These are phyloP conservation scores for Poeciliopsis paucimaculata DNA, from an alignment of 2,797 vertebrate species.

Conservation along the genomic window DNA sequence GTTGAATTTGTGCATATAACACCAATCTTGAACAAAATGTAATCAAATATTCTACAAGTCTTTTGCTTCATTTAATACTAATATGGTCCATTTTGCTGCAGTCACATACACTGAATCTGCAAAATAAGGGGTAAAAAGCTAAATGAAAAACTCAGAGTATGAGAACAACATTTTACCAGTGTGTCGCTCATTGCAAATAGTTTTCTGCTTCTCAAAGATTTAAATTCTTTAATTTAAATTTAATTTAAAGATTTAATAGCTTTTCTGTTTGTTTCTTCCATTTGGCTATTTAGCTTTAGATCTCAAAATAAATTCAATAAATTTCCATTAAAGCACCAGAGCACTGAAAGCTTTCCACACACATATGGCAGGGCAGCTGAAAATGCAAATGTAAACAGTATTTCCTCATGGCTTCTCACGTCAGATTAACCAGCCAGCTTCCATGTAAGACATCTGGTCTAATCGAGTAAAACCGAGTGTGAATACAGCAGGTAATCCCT, in stretches of 20 bases:
- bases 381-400: not conserved
- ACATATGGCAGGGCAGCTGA: not conserved
- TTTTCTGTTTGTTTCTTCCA: not conserved
- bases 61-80: slow-evolving; percentile 26
- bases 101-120: slow-evolving; percentile 7
- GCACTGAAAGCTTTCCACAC: not conserved
- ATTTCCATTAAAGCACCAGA: not conserved
- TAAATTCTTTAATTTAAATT: no score
- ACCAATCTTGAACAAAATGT: not conserved
- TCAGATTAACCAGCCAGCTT: not conserved
- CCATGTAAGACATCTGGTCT: not conserved
- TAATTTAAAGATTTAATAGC: no score
- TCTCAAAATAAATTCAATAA: not conserved
- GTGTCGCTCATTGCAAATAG: not conserved
- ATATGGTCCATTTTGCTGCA: slow-evolving; percentile 20
- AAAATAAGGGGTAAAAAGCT: slow-evolving; percentile 31
- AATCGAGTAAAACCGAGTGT: not conserved
- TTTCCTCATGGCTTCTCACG: not conserved
- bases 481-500: not conserved
- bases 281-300: no score
- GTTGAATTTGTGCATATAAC: not conserved
- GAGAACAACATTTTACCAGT: slow-evolving; percentile 2
- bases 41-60: not conserved
- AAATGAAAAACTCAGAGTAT: slow-evolving; percentile 33
- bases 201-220: not conserved